A percentile compares a stretch with the other conserved stretches of the same genome.
Conservation (phyloP, 2,797 vertebrate species). For the Sarcophilus harrisii region DNA sequence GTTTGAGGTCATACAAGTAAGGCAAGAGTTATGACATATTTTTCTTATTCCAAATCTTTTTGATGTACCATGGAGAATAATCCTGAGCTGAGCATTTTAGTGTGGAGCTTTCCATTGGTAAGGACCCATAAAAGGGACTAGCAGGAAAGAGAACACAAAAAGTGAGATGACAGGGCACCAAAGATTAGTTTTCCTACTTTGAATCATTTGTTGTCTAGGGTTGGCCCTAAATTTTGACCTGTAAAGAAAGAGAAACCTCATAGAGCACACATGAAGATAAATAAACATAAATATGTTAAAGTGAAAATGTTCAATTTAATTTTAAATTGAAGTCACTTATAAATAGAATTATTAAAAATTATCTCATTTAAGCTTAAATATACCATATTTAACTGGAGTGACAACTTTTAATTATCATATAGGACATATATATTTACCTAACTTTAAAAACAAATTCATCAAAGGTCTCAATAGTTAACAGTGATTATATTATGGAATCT, state of each 20-base stretch:
- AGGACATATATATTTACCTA: too few relatives aligned
- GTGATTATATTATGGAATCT: too few relatives aligned
- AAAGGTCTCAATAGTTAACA: too few relatives aligned
- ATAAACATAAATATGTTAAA: background rate
- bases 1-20: background rate
- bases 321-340: background rate
- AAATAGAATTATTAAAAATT: too few relatives aligned
- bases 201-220: background rate
- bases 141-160: background rate
- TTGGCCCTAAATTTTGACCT: background rate
- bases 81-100: background rate
- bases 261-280: background rate
- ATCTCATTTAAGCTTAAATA: too few relatives aligned
- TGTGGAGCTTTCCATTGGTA: background rate
- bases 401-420: too few relatives aligned
- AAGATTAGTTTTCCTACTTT: background rate
- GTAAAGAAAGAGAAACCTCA: background rate
- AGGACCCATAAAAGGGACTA: background rate
- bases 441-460: too few relatives aligned
- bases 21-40: background rate
- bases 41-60: background rate
- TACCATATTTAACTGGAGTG: too few relatives aligned
- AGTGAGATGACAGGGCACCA: background rate
- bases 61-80: background rate
- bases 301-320: background rate